phyloP scores from a whole-genome alignment of 1,140 invertebrate species.

The Nasonia giraulti region DNA sequence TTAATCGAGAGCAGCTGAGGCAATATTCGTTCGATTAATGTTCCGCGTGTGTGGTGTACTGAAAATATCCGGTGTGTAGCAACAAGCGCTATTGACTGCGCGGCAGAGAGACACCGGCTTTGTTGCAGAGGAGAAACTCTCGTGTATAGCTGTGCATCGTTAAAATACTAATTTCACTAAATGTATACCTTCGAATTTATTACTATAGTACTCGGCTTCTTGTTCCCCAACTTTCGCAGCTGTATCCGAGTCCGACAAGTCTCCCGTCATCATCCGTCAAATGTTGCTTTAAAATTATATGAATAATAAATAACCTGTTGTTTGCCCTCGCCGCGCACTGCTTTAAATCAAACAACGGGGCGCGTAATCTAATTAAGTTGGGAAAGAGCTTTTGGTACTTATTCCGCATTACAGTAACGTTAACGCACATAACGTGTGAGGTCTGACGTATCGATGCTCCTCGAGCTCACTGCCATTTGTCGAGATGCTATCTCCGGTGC shows the following conservation, averaged over 20 bases:
- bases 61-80: constrained; percentile 21
- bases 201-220: constrained; percentile 7
- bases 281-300: constrained; percentile 30
- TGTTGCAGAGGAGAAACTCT: constrained; percentile 52
- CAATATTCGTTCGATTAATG: constrained; percentile 42
- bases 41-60: background rate
- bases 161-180: constrained; percentile 53
- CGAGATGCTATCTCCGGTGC: background rate
- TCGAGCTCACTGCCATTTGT: background rate
- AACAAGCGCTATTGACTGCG: background rate
- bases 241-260: background rate
- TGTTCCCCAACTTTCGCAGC: background rate
- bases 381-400: background rate
- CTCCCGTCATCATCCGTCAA: constrained; percentile 36
- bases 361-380: background rate
- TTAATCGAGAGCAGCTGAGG: background rate
- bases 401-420: background rate
- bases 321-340: background rate
- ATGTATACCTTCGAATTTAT: constrained; percentile 38
- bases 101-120: constrained; percentile 8
- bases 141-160: constrained; percentile 42
- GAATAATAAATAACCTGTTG: constrained; percentile 25
- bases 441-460: background rate
- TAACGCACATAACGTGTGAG: background rate
- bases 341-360: background rate